A percentile compares a stretch with the other conserved stretches of the same genome.
Conservation (phyloP, 2,113 vertebrate genomes). For the Brienomyrus brachyistius region DNA sequence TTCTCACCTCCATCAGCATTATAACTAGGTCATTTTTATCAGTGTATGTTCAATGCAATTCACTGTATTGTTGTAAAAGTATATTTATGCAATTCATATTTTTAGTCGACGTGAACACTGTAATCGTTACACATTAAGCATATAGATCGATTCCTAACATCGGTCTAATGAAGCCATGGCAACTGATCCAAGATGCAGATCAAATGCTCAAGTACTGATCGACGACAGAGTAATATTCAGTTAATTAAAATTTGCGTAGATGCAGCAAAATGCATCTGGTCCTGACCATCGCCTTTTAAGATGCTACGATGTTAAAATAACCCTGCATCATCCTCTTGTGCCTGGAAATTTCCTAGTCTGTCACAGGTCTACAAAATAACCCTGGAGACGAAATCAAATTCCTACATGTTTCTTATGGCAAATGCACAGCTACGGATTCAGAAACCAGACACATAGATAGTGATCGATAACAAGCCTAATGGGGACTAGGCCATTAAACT, state of each 20-base stretch:
- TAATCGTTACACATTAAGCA: neutral
- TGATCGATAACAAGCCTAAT: neutral
- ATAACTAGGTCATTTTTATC: neutral
- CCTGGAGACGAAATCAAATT: neutral
- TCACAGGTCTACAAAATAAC: neutral
- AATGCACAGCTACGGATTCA: neutral
- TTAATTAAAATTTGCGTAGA: neutral
- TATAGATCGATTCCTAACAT: neutral
- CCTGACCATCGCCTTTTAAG: neutral
- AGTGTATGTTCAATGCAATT: neutral
- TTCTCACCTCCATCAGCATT: neutral
- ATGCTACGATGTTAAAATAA: neutral
- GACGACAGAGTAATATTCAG: neutral
- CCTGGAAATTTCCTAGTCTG: neutral
- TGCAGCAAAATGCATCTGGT: neutral
- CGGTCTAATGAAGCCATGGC: neutral
- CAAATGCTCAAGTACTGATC: neutral
- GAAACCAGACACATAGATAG: neutral
- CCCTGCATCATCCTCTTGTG: neutral
- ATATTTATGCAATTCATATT: neutral
- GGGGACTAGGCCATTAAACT: neutral
- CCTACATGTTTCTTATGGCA: neutral
- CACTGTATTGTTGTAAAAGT: neutral
- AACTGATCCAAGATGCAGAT: neutral
- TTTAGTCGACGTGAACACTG: neutral